Evolutionary conservation across 2,797 vertebrate species (phyloP).

Genomic region (Clarias platycephalus): DNA sequence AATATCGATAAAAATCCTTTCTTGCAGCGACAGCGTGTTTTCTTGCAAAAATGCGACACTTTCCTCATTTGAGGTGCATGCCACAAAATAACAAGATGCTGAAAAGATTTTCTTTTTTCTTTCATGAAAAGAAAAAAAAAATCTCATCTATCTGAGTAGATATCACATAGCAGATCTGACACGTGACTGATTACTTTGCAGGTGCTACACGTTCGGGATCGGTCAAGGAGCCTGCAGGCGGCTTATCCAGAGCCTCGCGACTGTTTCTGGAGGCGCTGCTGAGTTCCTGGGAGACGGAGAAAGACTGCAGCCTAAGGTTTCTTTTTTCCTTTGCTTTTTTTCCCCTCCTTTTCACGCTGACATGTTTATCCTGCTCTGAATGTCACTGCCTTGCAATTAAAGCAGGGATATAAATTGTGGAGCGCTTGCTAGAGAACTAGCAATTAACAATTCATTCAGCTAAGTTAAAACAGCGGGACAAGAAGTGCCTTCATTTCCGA

Average conservation of each 20-base stretch:
- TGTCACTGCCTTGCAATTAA: slow-evolving; percentile 60
- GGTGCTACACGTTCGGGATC: slow-evolving; percentile 91
- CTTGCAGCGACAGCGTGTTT: neutral
- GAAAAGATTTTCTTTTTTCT: neutral
- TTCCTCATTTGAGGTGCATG: neutral
- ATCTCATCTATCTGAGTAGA: too few relatives aligned
- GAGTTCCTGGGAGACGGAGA: slow-evolving; percentile 88
- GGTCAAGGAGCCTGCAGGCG: slow-evolving; percentile 84
- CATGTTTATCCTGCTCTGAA: slow-evolving; percentile 58
- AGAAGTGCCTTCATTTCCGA: neutral
- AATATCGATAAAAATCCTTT: neutral
- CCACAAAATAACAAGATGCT: neutral
- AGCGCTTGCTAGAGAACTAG: slow-evolving; percentile 34
- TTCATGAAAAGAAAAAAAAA: neutral
- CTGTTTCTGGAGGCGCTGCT: slow-evolving; percentile 83
- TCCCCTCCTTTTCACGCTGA: slow-evolving; percentile 44
- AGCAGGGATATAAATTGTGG: slow-evolving; percentile 45
- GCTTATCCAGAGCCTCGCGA: slow-evolving; percentile 82
- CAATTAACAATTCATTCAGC: slow-evolving; percentile 61
- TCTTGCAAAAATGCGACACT: neutral
- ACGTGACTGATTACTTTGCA: slow-evolving; percentile 58
- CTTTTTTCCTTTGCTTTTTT: slow-evolving; percentile 38
- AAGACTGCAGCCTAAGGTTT: slow-evolving; percentile 91
- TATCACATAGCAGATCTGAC: neutral
- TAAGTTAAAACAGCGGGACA: neutral